These are phyloP conservation scores for Drosophila navojoa DNA, from an alignment of 1,140 invertebrate species.

Conservation along the genomic window DNA sequence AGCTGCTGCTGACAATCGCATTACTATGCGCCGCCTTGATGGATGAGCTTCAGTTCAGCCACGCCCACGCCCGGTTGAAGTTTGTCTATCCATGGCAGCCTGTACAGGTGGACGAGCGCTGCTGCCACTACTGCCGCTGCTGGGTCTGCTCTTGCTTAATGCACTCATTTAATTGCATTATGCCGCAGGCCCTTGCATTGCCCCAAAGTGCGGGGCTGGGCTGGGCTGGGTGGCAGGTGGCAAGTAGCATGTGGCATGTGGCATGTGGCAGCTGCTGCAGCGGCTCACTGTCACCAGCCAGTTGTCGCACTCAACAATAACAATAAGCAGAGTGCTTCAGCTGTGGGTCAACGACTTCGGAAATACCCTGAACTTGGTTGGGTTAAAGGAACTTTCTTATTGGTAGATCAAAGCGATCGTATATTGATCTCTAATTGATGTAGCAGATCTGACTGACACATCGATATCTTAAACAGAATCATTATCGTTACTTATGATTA, in stretches of 20 bases:
- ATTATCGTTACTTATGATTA: too few species aligned
- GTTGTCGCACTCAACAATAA: conserved; percentile 34
- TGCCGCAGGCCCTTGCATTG: conserved; percentile 76
- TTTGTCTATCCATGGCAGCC: conserved; percentile 22
- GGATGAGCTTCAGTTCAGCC: conserved; percentile 45
- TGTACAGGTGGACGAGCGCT: conserved; percentile 12
- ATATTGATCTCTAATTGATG: too few species aligned
- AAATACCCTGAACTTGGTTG: not conserved
- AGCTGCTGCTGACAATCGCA: conserved; percentile 72
- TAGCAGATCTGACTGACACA: too few species aligned
- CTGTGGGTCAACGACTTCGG: not conserved
- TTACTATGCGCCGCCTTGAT: conserved; percentile 72
- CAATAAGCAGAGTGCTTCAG: not conserved
- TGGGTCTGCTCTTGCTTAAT: conserved; percentile 47
- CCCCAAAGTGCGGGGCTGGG: conserved; percentile 39
- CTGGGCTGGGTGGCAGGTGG: not conserved
- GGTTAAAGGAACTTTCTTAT: too few species aligned
- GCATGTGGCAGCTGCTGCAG: not conserved
- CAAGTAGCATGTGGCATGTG: conserved; percentile 13
- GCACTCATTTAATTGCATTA: conserved; percentile 82
- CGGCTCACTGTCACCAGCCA: conserved; percentile 20
- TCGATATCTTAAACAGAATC: too few species aligned
- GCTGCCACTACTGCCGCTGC: conserved; percentile 15
- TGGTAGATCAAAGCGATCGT: too few species aligned
- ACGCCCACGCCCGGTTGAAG: conserved; percentile 12